Conservation (phyloP, 2,797 vertebrate species). For the Semaprochilodus insignis region DNA sequence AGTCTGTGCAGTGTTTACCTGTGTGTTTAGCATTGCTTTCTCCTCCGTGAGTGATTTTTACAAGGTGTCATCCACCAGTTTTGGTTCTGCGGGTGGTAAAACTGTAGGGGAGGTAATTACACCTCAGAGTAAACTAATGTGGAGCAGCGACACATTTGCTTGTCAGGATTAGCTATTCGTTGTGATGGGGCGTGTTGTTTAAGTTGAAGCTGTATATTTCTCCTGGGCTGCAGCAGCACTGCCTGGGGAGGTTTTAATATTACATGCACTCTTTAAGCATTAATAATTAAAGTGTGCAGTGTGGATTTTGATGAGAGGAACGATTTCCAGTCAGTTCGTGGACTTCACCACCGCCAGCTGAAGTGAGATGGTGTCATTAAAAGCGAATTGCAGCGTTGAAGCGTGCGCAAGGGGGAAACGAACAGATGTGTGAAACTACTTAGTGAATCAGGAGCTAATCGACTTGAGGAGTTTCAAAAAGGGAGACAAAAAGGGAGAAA, state of each 20-base stretch:
- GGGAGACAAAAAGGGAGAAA: not conserved
- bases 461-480: conserved; percentile 33
- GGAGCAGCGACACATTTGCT: conserved; percentile 17
- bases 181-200: conserved; percentile 50
- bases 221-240: conserved; percentile 60
- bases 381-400: conserved; percentile 36
- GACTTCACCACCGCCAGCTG: conserved; percentile 59
- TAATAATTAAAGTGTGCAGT: conserved; percentile 76
- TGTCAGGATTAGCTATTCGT: conserved; percentile 44
- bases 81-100: conserved; percentile 19
- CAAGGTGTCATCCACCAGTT: not conserved
- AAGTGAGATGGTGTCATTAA: conserved; percentile 52
- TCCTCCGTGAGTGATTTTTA: not conserved
- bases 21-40: not conserved
- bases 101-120: conserved; percentile 47
- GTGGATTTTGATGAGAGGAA: conserved; percentile 77
- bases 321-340: conserved; percentile 64
- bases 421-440: conserved; percentile 16
- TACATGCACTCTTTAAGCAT: conserved; percentile 79
- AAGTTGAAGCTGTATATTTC: conserved; percentile 48
- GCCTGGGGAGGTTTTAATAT: conserved; percentile 80
- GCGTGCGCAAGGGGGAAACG: conserved; percentile 20
- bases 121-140: conserved; percentile 53
- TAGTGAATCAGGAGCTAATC: conserved; percentile 34
- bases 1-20: not conserved